Evolutionary conservation across 2,797 vertebrate species (phyloP).

Genomic region (Eulemur rubriventer): DNA sequence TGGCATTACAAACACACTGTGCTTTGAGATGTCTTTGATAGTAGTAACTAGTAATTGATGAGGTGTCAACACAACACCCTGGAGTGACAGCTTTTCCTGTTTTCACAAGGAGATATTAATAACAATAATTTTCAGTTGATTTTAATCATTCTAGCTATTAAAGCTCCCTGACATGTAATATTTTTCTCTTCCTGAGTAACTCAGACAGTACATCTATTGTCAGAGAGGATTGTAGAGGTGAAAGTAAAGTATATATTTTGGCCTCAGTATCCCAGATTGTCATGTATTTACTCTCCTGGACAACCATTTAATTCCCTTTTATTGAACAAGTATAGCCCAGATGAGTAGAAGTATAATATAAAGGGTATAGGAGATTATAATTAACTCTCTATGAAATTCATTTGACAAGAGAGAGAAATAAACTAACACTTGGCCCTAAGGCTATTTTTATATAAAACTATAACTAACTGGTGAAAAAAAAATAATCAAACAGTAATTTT

Average conservation of each 20-base stretch:
- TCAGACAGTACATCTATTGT: neutral
- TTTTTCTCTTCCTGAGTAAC: neutral
- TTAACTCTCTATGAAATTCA: constrained; percentile 27
- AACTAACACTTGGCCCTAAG: neutral
- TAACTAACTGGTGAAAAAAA: constrained; percentile 13
- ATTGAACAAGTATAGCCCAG: neutral
- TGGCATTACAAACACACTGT: neutral
- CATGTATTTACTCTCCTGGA: neutral
- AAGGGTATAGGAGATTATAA: constrained; percentile 15
- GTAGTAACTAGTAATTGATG: neutral
- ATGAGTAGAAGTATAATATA: constrained; percentile 16
- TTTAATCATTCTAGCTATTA: neutral
- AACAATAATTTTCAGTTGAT: neutral
- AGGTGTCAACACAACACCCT: fast-evolving
- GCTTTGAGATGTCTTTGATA: neutral
- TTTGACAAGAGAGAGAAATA: constrained; percentile 34
- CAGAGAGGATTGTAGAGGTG: neutral
- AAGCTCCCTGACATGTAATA: neutral
- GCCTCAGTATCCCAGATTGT: neutral
- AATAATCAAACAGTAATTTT: neutral
- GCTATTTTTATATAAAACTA: constrained; percentile 23
- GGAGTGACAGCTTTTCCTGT: neutral
- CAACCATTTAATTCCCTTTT: constrained; percentile 26
- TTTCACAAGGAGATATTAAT: neutral
- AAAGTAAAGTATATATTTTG: neutral